Evolutionary conservation across 2,888 invertebrate genomes (phyloP).

Genomic region (Euproctis similis): DNA sequence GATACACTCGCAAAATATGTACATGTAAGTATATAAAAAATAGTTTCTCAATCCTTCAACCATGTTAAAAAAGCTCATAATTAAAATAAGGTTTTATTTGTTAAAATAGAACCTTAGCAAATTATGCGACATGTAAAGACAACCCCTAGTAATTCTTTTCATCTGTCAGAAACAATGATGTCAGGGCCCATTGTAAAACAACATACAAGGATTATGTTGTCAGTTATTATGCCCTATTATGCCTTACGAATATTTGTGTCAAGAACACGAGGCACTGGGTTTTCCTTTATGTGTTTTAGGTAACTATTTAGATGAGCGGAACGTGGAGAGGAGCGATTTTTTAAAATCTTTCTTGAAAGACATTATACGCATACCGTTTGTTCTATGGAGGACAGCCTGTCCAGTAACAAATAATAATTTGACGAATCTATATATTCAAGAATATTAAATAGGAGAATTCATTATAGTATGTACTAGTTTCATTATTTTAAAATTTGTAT

Average conservation of each 20-base stretch:
- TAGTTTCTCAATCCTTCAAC: too few relatives aligned
- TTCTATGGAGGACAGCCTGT: neutral
- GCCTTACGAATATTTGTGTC: constrained; percentile 25
- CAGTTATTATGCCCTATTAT: constrained; percentile 22
- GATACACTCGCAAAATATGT: too few relatives aligned
- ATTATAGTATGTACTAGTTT: neutral
- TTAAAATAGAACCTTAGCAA: too few relatives aligned
- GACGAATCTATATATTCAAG: too few relatives aligned
- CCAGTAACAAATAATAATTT: neutral
- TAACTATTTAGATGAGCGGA: neutral
- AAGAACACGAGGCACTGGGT: constrained; percentile 23
- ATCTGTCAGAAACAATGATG: constrained; percentile 41
- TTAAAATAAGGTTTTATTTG: too few relatives aligned
- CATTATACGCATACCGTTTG: too few relatives aligned
- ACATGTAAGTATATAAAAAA: too few relatives aligned
- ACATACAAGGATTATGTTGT: constrained; percentile 27
- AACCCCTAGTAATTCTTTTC: constrained; percentile 46
- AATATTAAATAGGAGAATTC: neutral
- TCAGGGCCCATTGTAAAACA: constrained; percentile 30
- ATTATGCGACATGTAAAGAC: constrained; percentile 15
- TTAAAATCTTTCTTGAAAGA: neutral
- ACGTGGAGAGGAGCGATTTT: neutral
- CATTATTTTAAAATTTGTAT: neutral
- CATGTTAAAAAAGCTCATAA: too few relatives aligned
- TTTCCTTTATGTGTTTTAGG: constrained; percentile 9